Evolutionary conservation across 2,797 vertebrate genomes (phyloP), one percentile per base, ranked within the genome.

Genomic region (Melanotaenia parkinsoni): DNA sequence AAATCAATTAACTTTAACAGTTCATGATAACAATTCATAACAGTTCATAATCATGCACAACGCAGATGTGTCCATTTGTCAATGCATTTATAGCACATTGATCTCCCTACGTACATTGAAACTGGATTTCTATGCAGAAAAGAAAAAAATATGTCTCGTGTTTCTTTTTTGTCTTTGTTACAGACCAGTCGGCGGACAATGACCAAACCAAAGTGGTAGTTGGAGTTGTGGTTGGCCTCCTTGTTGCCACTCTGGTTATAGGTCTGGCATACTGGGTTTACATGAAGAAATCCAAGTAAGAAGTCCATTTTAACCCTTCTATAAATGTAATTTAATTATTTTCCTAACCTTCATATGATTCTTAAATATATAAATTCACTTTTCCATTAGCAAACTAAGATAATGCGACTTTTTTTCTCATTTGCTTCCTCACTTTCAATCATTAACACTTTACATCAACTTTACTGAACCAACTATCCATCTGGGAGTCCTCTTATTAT

Each of bases 201-300:
- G 96, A 96, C 87, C 94, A 96, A 88, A 95, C 97, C 67, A 96
- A 96, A 80, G 73, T 99, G 79, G 97, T 96, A 81, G 95, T 99
- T 64, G 97, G 97, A 20, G 94, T 99, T 58, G 95, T 98, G 0
- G 94, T 97, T 0, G 96, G 97, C 16, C 94, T 99, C 67, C 93
- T 99, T 13, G 80, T 99, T 0, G 96, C 94, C 53, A 90, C 93
- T n/a, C 38, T 96, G 1, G 90, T 96, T 57, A 93, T 97, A 70
- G 97, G 95, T 35, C 80, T 97, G 47, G 94, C 93, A 60, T 98
- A 97, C 87, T 97, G 95, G 95, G 79, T 98, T 63, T 99, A 97
- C 75, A 90, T 92, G 91, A 99, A 97, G 92, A 99, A 96, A 91
- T 96, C 95, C 83, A 98, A 97, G 97, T 98, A 95, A 95, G 95